Percentiles rank a stretch among this genome's conserved stretches.
Conservation (phyloP, 2,888 invertebrate species). For the Gastracanthus pulcherrimus region DNA sequence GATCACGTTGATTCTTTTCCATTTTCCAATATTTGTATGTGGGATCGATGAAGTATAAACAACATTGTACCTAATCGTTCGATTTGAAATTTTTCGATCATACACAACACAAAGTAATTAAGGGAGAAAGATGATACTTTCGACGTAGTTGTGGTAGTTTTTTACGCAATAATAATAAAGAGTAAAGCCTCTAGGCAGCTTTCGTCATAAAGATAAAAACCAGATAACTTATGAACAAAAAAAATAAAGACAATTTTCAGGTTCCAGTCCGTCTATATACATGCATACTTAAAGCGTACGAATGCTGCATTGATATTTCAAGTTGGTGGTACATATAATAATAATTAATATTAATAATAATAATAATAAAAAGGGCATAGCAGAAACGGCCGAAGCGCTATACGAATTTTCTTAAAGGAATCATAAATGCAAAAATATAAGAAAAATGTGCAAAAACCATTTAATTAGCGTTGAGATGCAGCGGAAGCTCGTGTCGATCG, state of each 20-base stretch:
- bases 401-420: constrained; percentile 37
- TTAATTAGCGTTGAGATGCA: constrained; percentile 36
- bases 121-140: constrained; percentile 4
- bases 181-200: constrained; percentile 39
- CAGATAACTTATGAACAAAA: neutral
- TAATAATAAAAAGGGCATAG: constrained; percentile 52
- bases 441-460: constrained; percentile 47
- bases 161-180: constrained; percentile 54
- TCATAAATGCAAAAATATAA: constrained; percentile 36
- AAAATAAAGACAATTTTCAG: constrained; percentile 30
- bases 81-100: neutral
- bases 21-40: constrained; percentile 38
- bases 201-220: constrained; percentile 22
- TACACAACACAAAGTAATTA: neutral
- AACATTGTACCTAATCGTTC: constrained; percentile 1
- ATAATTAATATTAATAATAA: constrained; percentile 2
- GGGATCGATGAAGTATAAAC: constrained; percentile 1
- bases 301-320: constrained; percentile 41
- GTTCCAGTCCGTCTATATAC: constrained; percentile 45
- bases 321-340: constrained; percentile 13
- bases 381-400: constrained; percentile 60
- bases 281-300: neutral
- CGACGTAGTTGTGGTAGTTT: constrained; percentile 48
- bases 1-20: constrained; percentile 29
- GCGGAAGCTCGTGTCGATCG: constrained; percentile 51